Evolutionary conservation across 2,113 vertebrate genomes (phyloP).

Genomic region (Hemibagrus wyckioides): DNA sequence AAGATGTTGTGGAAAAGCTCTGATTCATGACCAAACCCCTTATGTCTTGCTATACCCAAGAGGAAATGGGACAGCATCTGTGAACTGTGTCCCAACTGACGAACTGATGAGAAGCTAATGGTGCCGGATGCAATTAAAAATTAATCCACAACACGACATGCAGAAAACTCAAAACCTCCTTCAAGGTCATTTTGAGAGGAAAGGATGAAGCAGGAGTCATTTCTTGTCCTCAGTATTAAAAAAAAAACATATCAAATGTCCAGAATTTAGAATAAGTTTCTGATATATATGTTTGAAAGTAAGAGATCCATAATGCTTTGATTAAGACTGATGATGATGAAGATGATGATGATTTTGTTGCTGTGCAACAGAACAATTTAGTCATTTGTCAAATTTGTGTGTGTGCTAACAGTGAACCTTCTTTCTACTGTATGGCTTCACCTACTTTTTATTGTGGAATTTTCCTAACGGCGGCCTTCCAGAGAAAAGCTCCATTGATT

Average conservation of each 20-base stretch:
- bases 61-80: conserved; percentile 17
- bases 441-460: conserved; percentile 14
- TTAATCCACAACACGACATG: not conserved
- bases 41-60: not conserved
- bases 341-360: not conserved
- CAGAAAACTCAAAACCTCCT: not conserved
- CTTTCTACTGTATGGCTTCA: conserved; percentile 26
- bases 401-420: not conserved
- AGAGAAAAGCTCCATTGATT: conserved; percentile 26
- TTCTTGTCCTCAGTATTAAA: not conserved
- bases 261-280: not conserved
- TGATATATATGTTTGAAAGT: not conserved
- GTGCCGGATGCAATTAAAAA: conserved; percentile 23
- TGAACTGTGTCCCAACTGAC: conserved; percentile 23
- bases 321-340: not conserved
- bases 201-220: conserved; percentile 4
- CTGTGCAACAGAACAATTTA: not conserved
- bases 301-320: not conserved
- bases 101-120: conserved; percentile 34
- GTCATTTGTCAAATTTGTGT: not conserved
- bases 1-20: conserved; percentile 32
- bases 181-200: conserved; percentile 30
- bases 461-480: conserved; percentile 13
- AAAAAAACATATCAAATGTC: not conserved
- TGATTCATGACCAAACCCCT: conserved; percentile 14